Conservation (phyloP, 2,113 vertebrate species). For the Bufo bufo region DNA sequence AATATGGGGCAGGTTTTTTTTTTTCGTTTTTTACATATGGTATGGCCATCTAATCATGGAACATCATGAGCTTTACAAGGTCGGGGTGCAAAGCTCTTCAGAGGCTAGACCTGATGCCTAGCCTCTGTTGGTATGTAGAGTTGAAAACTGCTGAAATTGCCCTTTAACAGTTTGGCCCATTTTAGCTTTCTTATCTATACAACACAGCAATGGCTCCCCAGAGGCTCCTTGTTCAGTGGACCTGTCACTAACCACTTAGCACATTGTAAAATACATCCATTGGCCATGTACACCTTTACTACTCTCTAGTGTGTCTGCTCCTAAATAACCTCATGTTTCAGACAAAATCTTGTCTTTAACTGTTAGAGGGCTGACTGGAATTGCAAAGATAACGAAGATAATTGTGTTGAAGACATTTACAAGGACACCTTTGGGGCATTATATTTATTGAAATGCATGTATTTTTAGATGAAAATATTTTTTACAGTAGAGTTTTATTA, state of each 20-base stretch:
- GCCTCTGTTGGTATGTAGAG: neutral
- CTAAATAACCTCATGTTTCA: neutral
- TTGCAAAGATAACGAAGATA: neutral
- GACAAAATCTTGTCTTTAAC: neutral
- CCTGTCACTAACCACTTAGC: slow-evolving; percentile 10
- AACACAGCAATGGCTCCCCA: neutral
- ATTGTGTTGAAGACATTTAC: neutral
- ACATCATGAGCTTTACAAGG: too few relatives aligned
- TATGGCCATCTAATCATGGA: too few relatives aligned
- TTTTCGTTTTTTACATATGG: too few relatives aligned
- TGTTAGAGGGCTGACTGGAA: neutral
- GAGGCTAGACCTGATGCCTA: too few relatives aligned
- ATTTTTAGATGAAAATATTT: too few relatives aligned
- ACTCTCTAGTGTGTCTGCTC: neutral
- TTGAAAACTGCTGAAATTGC: neutral
- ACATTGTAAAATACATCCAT: slow-evolving; percentile 19
- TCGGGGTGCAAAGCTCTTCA: too few relatives aligned
- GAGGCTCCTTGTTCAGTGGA: neutral
- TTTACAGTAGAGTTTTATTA: too few relatives aligned
- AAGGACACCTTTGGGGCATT: too few relatives aligned
- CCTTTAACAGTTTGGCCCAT: neutral
- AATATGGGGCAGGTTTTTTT: too few relatives aligned
- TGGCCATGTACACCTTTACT: slow-evolving; percentile 16
- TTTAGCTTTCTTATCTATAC: neutral
- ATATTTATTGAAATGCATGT: too few relatives aligned